Evolutionary conservation across 2,797 vertebrate genomes (phyloP), one percentile per base, ranked within the genome.

Genomic region (Nyctalus aviator): DNA sequence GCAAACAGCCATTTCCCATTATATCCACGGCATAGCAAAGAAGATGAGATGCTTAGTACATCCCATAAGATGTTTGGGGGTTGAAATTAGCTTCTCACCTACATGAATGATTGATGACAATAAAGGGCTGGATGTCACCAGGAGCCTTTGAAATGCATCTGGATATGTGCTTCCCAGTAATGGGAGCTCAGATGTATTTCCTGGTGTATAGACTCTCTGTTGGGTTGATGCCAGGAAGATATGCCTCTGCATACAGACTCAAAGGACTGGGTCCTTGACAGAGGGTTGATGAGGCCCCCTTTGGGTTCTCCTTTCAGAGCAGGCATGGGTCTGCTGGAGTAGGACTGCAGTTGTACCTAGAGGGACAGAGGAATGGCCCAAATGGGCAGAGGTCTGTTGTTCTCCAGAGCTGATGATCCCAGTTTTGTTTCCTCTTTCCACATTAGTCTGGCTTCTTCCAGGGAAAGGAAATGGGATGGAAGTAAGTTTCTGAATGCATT

Each of bases 41-140:
- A 86, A 89, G 81, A 48, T 20, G 4, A 55, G 84, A 35, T 37
- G n/a, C 82, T 44, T 37, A 32, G 72, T 69, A 8, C 48, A 64
- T 68, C 57, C 79, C 68, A 37, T 48, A 66, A 82, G 35, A n/a
- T 66, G 41, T 57, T 75, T 48, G 81, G 64, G 91, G 64, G 8
- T 46, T 82, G 68, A 81, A 85, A 89, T 53, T 86, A 84, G 66
- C 27, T 84, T 35, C 91, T 76, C 50, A 73, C 66, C 41, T 59
- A 15, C 25, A 8, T 73, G 78, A 90, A 35, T 84, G 77, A 77
- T 37, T 25, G 48, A 82, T 81, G 87, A 44, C 20, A n/a, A 4
- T 55, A 7, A 81, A 82, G 55, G 72, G 6, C 76, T 46, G 71
- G 81, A 62, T 77, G 71, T 76, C n/a, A 53, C 77, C 62, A 79